These are phyloP conservation scores for Spicauda simplicius DNA, from an alignment of 2,888 invertebrate genomes.

Conservation along the genomic window DNA sequence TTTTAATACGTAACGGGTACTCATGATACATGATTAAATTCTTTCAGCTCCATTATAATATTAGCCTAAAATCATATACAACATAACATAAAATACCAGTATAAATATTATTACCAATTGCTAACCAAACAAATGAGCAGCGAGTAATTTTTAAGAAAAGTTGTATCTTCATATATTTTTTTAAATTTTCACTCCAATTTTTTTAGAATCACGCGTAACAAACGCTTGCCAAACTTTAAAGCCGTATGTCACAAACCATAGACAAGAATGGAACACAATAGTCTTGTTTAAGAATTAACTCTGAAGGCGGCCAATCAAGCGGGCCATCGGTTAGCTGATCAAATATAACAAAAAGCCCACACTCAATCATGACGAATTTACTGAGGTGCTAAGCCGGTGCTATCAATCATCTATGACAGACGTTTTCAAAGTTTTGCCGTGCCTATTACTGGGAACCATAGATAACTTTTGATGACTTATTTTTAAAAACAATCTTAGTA, in stretches of 20 bases:
- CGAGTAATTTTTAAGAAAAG: too few species aligned
- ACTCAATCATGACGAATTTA: constrained; percentile 78
- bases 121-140: too few species aligned
- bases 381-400: constrained; percentile 78
- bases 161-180: too few species aligned
- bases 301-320: constrained; percentile 75
- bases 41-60: too few species aligned
- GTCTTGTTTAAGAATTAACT: constrained; percentile 77
- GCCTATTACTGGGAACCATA: neutral
- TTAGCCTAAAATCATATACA: too few species aligned
- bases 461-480: too few species aligned
- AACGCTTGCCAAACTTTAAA: constrained; percentile 9
- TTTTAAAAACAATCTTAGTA: too few species aligned
- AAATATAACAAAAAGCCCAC: constrained; percentile 80
- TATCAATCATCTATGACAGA: constrained; percentile 71
- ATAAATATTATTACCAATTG: too few species aligned
- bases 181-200: neutral
- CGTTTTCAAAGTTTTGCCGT: constrained; percentile 21
- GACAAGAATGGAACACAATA: constrained; percentile 57
- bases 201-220: neutral
- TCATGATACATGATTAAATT: too few species aligned
- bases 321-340: constrained; percentile 77
- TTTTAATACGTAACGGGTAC: too few species aligned
- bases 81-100: too few species aligned
- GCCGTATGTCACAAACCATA: constrained; percentile 16